A percentile compares a stretch with the other conserved stretches of the same genome.
These are phyloP conservation scores for Polydrusus tereticollis DNA, from an alignment of 2,888 invertebrate genomes.

Conservation along the genomic window DNA sequence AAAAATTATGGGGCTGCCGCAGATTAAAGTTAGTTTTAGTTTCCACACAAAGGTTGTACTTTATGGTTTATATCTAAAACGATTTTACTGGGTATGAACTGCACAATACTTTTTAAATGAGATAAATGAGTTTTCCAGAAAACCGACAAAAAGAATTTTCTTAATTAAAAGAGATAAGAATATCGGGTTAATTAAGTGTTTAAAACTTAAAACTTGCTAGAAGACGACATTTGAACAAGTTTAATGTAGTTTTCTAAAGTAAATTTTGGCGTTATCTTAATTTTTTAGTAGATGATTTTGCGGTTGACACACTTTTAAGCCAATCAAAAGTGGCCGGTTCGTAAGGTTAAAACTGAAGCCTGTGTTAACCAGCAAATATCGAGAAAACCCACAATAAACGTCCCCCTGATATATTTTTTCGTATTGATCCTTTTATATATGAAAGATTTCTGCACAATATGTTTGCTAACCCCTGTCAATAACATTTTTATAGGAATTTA, in stretches of 20 bases:
- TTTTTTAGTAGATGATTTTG: neutral
- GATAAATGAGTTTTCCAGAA: neutral
- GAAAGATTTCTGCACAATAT: constrained; percentile 13
- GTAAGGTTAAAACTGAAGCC: too few relatives aligned
- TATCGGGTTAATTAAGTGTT: neutral
- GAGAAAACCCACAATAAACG: neutral
- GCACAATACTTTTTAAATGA: too few relatives aligned
- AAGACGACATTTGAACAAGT: neutral
- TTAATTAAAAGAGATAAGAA: neutral
- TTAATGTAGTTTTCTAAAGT: neutral
- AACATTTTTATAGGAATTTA: constrained; percentile 24
- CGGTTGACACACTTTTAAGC: neutral
- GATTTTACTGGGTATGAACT: too few relatives aligned
- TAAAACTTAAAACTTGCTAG: neutral
- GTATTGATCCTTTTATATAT: constrained; percentile 18
- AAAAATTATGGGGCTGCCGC: too few relatives aligned
- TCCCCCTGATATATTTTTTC: neutral
- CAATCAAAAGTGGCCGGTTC: too few relatives aligned
- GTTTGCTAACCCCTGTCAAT: constrained; percentile 19
- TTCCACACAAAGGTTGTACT: too few relatives aligned
- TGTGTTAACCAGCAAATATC: neutral
- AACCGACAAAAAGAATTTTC: neutral
- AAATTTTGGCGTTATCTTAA: neutral
- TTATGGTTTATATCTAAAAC: too few relatives aligned
- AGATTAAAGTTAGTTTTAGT: too few relatives aligned